Base-by-base conservation (phyloP, 2,113 vertebrate species). In the Motacilla alba region DNA sequence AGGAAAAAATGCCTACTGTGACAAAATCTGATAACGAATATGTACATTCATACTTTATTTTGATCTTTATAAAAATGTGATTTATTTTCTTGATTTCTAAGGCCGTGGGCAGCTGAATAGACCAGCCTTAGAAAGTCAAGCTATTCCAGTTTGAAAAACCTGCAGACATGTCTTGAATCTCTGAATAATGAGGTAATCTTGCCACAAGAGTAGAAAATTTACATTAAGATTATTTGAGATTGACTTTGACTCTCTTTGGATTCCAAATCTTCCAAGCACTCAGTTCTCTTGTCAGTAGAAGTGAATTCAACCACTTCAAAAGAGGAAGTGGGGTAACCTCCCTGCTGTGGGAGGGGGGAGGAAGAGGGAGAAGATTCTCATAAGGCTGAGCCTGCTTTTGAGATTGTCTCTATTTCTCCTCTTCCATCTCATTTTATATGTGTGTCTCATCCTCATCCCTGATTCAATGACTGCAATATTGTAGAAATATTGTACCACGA, bases 221-320 rank as follows among this genome's bases (percentile, higher is more conserved):
- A 93, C 76, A 83, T 88, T 89, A 82, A 96, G 94, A 94, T 97
- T 86, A 92, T 88, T 90, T 93, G 47, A 89, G 39, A 92, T 92
- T 90, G 68, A 74, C 59, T 92, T 77, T 96, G 70, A 77, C 30
- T 66, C 46, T 63, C 24, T 91, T 81, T 62, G 55, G 60, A 87
- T 84, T 96, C 35, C 73, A 81, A 93, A 82, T 78, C 66, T 86
- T 87, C 56, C 10, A 63, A 63, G 17, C 27, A 91, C 44, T 87
- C 90, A 75, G 47, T 72, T 21, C 7, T 89, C 11, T 87, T 60
- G 41, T 78, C 55, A 44, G 39, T 17, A 82, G 30, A 87, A 84
- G 27, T 56, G 44, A 89, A 79, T 94, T 72, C 55, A 82, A 72
- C 60, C 35, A 55, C 81, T 87, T 33, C 74, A 63, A 41, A 88